Conservation (phyloP, 2,113 vertebrate genomes). For the Oceanodroma tethys region DNA sequence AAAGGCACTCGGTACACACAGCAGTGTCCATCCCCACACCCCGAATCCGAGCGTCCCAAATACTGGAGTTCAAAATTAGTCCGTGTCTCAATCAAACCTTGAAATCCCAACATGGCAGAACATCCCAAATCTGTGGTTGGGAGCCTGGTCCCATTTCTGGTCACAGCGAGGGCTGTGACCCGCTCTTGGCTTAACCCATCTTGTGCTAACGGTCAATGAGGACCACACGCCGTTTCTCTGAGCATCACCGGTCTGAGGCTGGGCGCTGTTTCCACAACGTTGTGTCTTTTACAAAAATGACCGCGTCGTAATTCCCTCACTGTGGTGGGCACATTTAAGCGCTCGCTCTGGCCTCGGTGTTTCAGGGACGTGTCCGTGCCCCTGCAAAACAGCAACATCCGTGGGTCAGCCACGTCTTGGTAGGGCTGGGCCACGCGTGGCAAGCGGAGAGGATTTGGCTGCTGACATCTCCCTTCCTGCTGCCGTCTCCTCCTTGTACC, state of each 20-base stretch:
- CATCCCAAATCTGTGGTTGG: background rate
- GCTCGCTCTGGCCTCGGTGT: background rate
- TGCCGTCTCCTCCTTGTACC: slow-evolving; percentile 2
- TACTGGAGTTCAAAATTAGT: background rate
- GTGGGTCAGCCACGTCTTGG: fast-evolving
- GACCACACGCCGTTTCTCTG: background rate
- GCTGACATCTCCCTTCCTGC: background rate
- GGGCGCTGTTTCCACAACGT: background rate
- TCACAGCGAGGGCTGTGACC: background rate
- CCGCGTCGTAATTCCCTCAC: background rate
- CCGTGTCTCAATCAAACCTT: background rate
- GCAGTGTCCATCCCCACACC: background rate
- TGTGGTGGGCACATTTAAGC: background rate
- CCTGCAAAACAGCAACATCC: fast-evolving
- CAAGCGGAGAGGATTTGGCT: background rate
- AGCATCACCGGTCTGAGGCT: background rate
- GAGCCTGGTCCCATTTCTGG: background rate
- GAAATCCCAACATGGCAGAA: background rate
- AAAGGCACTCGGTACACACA: fast-evolving
- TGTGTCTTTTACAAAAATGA: background rate
- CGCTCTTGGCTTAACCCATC: background rate
- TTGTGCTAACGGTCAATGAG: fast-evolving
- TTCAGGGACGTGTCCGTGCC: background rate
- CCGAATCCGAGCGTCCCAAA: background rate
- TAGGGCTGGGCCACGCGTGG: background rate